phyloP scores from a whole-genome alignment of 2,113 vertebrate species.

The Gymnobelideus leadbeateri region DNA sequence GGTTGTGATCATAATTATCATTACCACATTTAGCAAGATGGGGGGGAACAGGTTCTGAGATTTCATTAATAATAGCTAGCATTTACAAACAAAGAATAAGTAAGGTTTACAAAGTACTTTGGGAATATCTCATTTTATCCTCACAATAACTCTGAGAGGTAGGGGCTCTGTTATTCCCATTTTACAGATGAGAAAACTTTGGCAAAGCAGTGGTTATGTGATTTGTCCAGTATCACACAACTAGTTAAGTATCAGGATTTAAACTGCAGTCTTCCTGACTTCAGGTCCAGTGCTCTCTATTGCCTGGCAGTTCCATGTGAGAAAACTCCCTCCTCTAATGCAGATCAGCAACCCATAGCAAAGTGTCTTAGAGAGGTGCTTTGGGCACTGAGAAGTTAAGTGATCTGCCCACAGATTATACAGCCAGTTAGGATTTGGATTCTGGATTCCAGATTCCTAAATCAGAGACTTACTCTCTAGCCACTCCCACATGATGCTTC shows the following conservation, averaged over 20 bases:
- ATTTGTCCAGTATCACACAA: not conserved
- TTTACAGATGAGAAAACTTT: not conserved
- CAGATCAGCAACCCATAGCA: not conserved
- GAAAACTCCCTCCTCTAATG: not conserved
- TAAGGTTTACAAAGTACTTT: not conserved
- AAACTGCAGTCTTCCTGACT: not conserved
- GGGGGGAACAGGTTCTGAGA: not conserved
- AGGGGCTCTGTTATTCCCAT: not conserved
- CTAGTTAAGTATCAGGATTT: not conserved
- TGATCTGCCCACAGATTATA: not conserved
- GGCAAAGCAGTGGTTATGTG: not conserved
- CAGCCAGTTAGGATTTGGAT: not conserved
- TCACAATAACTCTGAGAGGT: not conserved
- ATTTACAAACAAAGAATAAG: no score
- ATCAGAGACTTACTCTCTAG: slow-evolving; percentile 1
- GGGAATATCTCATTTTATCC: not conserved
- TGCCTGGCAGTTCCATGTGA: not conserved
- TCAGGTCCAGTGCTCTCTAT: not conserved
- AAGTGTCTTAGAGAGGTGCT: not conserved
- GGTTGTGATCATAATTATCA: not conserved
- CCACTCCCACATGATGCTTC: not conserved
- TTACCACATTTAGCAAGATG: not conserved
- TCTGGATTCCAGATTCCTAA: not conserved
- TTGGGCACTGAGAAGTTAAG: not conserved
- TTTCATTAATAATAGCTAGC: not conserved